Conservation (phyloP, 37 sponge, comb jelly and placozoan genomes). For the Bolinopsis microptera region DNA sequence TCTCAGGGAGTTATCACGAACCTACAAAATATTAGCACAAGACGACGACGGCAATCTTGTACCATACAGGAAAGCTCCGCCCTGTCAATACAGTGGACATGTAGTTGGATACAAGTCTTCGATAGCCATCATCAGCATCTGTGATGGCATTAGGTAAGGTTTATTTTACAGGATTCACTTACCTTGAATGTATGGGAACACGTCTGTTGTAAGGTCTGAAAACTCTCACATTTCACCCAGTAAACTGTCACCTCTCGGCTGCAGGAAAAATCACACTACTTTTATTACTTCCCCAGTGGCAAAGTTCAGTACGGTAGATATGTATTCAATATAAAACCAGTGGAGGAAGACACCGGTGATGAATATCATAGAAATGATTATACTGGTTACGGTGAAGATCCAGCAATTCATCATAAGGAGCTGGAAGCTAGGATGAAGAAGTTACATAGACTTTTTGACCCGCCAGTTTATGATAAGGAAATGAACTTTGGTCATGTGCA, state of each 20-base stretch:
- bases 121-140: not conserved
- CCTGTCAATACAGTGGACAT: not conserved
- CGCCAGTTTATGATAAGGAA: not conserved
- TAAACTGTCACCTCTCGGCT: not conserved
- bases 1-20: constrained; percentile 18
- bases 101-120: not conserved
- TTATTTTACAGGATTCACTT: not conserved
- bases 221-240: not conserved
- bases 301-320: not conserved
- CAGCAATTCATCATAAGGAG: not conserved
- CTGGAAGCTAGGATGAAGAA: not conserved
- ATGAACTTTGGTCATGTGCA: not conserved
- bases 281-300: not conserved
- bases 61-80: not conserved
- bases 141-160: constrained; percentile 17
- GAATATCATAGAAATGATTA: not conserved
- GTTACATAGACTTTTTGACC: not conserved
- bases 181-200: no score
- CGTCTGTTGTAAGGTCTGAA: not conserved
- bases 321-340: not conserved
- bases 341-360: not conserved
- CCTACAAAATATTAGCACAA: constrained; percentile 13
- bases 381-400: not conserved
- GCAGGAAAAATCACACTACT: not conserved
- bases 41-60: not conserved